These are phyloP conservation scores for Adela reaumurella DNA, from an alignment of 2,888 invertebrate genomes.

Conservation along the genomic window DNA sequence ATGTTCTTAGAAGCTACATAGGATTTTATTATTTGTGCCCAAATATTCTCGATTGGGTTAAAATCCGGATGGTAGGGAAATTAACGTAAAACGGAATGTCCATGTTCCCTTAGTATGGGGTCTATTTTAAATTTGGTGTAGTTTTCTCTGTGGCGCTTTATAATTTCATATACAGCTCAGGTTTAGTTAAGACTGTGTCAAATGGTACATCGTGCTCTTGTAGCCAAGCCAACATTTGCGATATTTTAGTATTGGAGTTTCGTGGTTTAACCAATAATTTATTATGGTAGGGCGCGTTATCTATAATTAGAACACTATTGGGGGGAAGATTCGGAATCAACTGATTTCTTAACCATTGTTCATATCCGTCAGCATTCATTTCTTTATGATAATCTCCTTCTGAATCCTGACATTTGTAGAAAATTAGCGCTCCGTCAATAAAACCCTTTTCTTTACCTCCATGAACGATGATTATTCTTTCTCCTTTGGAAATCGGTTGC, in stretches of 20 bases:
- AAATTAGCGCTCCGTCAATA: neutral
- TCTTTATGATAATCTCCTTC: slow-evolving; percentile 1
- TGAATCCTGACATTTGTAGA: neutral
- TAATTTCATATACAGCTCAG: slow-evolving; percentile 4
- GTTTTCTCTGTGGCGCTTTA: slow-evolving; percentile 6
- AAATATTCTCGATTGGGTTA: slow-evolving; percentile 1
- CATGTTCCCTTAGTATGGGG: slow-evolving; percentile 1
- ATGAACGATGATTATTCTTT: slow-evolving; percentile 6
- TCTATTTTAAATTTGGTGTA: slow-evolving; percentile 2
- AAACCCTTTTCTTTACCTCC: slow-evolving; percentile 2
- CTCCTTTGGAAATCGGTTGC: slow-evolving; percentile 5
- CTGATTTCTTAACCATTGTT: neutral
- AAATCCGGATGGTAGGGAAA: slow-evolving; percentile 1
- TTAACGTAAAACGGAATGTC: slow-evolving; percentile 1
- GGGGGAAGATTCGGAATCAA: slow-evolving; percentile 2
- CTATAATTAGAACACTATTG: neutral
- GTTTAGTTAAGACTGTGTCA: neutral
- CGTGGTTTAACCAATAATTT: slow-evolving; percentile 5
- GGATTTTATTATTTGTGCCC: slow-evolving; percentile 2
- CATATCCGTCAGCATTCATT: slow-evolving; percentile 1
- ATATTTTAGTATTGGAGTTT: slow-evolving; percentile 5
- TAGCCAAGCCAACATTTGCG: slow-evolving; percentile 5
- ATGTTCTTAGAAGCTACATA: slow-evolving; percentile 2
- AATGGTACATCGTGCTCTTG: slow-evolving; percentile 2
- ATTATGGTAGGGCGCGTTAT: slow-evolving; percentile 4